Percentiles rank a stretch among this genome's conserved stretches.
These are phyloP conservation scores for Stegostoma tigrinum DNA, from an alignment of 2,113 vertebrate species.

Conservation along the genomic window DNA sequence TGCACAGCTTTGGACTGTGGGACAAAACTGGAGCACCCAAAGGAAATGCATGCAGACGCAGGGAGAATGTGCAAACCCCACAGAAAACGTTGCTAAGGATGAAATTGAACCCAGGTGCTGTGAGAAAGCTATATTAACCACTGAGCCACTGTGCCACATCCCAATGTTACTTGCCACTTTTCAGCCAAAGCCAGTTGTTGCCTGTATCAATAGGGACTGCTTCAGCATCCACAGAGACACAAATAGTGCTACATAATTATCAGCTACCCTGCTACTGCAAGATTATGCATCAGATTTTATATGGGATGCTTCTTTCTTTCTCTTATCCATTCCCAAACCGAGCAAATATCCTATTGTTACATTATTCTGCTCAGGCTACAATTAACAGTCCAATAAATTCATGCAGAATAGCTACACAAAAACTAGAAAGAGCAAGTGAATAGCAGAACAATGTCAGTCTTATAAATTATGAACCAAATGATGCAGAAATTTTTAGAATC, in stretches of 20 bases:
- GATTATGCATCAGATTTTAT: neutral
- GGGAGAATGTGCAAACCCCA: too few species aligned
- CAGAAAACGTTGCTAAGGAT: too few species aligned
- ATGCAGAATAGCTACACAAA: neutral
- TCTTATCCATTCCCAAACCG: neutral
- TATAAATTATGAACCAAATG: neutral
- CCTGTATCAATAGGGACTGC: too few species aligned
- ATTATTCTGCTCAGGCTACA: neutral
- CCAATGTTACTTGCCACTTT: too few species aligned
- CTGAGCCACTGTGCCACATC: too few species aligned
- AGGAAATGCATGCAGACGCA: too few species aligned
- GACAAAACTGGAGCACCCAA: too few species aligned
- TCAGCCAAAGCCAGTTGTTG: too few species aligned
- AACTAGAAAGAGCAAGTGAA: neutral
- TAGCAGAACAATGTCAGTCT: neutral
- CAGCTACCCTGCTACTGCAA: neutral
- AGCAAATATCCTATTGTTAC: neutral
- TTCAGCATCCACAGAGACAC: too few species aligned
- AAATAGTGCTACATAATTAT: neutral
- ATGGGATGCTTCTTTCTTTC: neutral
- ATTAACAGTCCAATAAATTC: neutral
- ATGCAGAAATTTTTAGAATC: neutral
- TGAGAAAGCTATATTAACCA: too few species aligned
- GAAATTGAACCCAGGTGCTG: too few species aligned
- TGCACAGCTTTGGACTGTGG: too few species aligned